A percentile compares a stretch with the other conserved stretches of the same genome.
Evolutionary conservation across 2,888 invertebrate genomes (phyloP).

Genomic region (Chironomus riparius): DNA sequence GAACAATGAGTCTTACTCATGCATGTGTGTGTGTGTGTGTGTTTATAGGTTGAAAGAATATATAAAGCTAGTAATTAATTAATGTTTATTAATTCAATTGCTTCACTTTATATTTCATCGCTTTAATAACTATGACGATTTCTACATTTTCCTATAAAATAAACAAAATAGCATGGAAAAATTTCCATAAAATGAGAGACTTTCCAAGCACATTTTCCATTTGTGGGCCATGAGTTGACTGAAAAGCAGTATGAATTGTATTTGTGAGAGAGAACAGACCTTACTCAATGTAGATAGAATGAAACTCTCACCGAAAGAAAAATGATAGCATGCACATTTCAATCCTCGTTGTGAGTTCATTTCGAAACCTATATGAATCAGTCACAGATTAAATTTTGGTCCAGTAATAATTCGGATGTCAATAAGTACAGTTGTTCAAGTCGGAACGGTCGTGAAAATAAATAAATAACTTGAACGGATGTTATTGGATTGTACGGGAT

Average conservation of each 20-base stretch:
- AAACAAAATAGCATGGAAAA: neutral
- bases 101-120: neutral
- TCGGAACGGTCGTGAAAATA: neutral
- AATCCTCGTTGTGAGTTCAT: neutral
- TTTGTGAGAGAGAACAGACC: neutral
- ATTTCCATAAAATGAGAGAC: neutral
- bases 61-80: too few relatives aligned
- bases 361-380: slow-evolving; percentile 11
- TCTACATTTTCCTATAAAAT: neutral
- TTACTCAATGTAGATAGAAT: neutral
- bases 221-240: neutral
- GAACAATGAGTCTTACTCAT: too few relatives aligned
- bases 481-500: neutral
- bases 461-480: neutral
- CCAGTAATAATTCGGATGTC: neutral
- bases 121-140: neutral
- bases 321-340: neutral
- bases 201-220: neutral
- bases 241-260: slow-evolving; percentile 9
- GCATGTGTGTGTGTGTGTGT: too few relatives aligned
- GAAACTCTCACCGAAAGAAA: neutral
- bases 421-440: neutral
- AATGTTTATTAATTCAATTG: neutral
- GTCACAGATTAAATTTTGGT: neutral
- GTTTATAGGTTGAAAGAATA: too few relatives aligned